These are phyloP conservation scores for Castor canadensis DNA, from an alignment of 2,113 vertebrate species.

Conservation along the genomic window DNA sequence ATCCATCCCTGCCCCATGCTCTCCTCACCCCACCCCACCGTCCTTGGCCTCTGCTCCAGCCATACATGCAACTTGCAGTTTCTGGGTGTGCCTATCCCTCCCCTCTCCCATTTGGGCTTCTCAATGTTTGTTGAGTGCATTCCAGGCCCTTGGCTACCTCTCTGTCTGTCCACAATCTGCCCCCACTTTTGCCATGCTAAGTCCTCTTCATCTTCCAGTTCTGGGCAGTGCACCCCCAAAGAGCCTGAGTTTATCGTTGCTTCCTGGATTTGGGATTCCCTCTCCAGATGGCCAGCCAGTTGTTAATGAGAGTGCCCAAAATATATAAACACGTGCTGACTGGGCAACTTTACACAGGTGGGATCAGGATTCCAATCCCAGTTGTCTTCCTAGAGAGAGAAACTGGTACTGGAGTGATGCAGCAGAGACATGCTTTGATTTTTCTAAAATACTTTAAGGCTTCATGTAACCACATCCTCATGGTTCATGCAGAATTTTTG, in stretches of 20 bases:
- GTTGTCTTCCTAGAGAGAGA: neutral
- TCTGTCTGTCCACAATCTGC: neutral
- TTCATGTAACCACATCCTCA: neutral
- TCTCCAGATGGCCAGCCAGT: neutral
- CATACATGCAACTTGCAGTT: rapidly evolving
- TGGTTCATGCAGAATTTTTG: neutral
- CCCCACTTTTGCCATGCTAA: neutral
- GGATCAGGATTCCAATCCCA: neutral
- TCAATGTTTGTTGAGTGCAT: neutral
- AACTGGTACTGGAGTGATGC: neutral
- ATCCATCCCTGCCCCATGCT: neutral
- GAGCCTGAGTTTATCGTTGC: rapidly evolving
- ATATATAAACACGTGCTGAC: neutral
- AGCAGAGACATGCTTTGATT: neutral
- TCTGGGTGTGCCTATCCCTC: neutral
- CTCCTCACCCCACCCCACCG: no score
- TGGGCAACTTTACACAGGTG: neutral
- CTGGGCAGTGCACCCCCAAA: neutral
- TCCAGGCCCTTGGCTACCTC: neutral
- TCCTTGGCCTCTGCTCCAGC: neutral
- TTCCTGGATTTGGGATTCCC: neutral
- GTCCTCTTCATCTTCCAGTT: neutral
- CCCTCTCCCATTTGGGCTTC: neutral
- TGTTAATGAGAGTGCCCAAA: neutral
- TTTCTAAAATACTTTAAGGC: constrained; percentile 4